phyloP scores from a whole-genome alignment of 64 coral and sea anemone species.

The Dendrophyllia cribrosa region DNA sequence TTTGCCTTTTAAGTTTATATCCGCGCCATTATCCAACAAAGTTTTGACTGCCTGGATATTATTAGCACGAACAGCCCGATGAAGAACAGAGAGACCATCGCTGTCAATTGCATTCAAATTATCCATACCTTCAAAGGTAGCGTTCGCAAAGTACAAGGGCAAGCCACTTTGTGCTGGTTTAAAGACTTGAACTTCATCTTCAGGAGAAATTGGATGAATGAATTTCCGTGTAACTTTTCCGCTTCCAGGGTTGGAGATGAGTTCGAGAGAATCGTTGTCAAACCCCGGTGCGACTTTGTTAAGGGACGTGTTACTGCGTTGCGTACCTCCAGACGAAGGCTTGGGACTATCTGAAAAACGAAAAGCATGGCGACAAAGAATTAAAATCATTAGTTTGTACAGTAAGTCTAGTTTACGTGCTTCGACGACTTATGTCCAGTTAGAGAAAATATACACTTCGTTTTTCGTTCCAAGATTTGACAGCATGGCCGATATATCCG shows the following conservation, averaged over 20 bases:
- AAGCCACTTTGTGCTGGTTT: not conserved
- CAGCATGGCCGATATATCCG: too few species aligned
- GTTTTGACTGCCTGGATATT: not conserved
- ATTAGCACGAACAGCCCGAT: constrained; percentile 14
- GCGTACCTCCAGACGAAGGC: not conserved
- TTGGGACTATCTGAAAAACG: not conserved
- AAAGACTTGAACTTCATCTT: not conserved
- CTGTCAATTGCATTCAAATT: not conserved
- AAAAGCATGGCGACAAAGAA: too few species aligned
- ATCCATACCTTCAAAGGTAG: not conserved
- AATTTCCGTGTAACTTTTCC: not conserved
- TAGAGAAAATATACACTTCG: too few species aligned
- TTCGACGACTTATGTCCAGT: too few species aligned
- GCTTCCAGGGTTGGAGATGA: constrained; percentile 18
- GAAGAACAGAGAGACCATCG: constrained; percentile 16
- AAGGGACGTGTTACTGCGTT: not conserved
- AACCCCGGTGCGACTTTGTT: not conserved
- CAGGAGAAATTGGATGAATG: not conserved
- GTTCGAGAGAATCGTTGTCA: constrained; percentile 27
- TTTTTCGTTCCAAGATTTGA: too few species aligned
- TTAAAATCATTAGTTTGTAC: too few species aligned
- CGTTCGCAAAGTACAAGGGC: not conserved
- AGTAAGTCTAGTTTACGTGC: too few species aligned
- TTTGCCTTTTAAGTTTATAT: not conserved
- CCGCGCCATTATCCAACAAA: constrained; percentile 28